These are phyloP conservation scores for Pangasianodon hypophthalmus DNA, from an alignment of 2,113 vertebrate genomes.

Conservation along the genomic window DNA sequence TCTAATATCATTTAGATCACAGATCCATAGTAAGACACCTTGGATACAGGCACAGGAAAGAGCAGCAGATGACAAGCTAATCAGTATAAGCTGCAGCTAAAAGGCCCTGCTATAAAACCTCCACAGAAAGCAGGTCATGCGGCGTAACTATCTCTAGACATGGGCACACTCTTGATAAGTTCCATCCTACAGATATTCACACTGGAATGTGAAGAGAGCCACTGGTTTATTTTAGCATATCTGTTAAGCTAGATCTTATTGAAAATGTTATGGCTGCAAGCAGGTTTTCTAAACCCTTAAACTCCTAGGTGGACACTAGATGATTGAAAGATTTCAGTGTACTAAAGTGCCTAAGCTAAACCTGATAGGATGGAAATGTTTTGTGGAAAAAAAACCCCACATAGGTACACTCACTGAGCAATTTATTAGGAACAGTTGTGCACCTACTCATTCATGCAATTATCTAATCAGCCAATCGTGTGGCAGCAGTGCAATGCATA, in stretches of 20 bases:
- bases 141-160: constrained; percentile 67
- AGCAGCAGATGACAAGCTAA: constrained; percentile 60
- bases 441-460: neutral
- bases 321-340: neutral
- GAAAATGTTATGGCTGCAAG: neutral
- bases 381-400: neutral
- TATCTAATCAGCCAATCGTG: neutral
- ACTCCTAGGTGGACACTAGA: neutral
- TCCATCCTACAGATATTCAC: neutral
- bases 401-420: neutral
- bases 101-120: constrained; percentile 57
- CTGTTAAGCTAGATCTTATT: constrained; percentile 22
- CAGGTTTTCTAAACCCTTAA: neutral
- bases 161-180: constrained; percentile 45
- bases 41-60: constrained; percentile 48
- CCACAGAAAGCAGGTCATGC: constrained; percentile 57
- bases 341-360: constrained; percentile 19
- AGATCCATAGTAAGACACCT: constrained; percentile 34
- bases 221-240: neutral
- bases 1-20: constrained; percentile 21
- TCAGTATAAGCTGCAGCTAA: constrained; percentile 35
- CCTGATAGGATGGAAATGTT: neutral
- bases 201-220: neutral
- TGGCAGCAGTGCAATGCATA: neutral
- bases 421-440: neutral